Evolutionary conservation across 2,888 invertebrate genomes (phyloP).

Genomic region (Phortica magna): DNA sequence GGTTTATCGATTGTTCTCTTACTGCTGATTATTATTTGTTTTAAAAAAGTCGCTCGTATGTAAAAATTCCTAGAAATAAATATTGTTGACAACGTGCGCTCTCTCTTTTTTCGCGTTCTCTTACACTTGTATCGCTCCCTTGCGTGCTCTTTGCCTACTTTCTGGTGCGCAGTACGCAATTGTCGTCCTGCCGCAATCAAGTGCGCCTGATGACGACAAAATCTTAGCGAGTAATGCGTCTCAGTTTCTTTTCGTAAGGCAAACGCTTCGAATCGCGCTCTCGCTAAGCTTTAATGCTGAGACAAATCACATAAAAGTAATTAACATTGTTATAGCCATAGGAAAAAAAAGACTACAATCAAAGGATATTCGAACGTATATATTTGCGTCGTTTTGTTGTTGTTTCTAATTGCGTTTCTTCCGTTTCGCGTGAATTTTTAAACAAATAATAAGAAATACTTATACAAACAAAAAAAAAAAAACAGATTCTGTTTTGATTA

Average conservation of each 20-base stretch:
- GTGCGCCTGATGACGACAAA: too few relatives aligned
- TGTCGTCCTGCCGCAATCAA: conserved; percentile 17
- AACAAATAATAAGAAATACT: conserved; percentile 3
- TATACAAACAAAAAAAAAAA: conserved; percentile 41
- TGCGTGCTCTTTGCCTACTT: neutral
- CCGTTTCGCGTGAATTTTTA: neutral
- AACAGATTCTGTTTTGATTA: conserved; percentile 13
- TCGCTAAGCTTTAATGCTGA: neutral
- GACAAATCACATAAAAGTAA: neutral
- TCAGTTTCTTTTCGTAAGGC: conserved; percentile 26
- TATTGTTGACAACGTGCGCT: too few relatives aligned
- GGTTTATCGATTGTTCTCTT: too few relatives aligned
- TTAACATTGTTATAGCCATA: neutral
- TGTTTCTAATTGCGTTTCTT: neutral
- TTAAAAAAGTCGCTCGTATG: neutral
- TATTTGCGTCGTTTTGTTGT: neutral
- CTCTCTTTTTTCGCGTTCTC: too few relatives aligned
- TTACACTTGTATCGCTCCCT: too few relatives aligned
- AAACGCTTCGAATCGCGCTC: neutral
- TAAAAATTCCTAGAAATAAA: conserved; percentile 3
- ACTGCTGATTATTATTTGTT: too few relatives aligned
- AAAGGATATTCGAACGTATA: neutral
- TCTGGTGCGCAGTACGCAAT: conserved; percentile 16
- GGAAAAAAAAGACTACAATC: neutral
- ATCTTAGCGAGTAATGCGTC: neutral